phyloP scores from a whole-genome alignment of 2,888 invertebrate genomes.

The Hyppa rectilinea region DNA sequence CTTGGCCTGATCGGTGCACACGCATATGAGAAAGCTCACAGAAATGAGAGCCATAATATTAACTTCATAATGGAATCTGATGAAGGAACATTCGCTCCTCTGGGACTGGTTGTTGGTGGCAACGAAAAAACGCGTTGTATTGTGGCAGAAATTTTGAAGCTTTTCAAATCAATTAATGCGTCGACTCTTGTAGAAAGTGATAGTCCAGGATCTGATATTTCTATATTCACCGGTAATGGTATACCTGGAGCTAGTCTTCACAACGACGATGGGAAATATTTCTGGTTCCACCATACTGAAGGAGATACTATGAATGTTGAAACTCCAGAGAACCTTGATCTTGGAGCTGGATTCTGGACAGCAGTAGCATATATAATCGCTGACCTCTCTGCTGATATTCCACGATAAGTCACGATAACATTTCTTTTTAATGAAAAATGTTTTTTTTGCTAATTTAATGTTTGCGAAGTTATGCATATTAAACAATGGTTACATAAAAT shows the following conservation, averaged over 20 bases:
- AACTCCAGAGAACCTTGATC: conserved; percentile 92
- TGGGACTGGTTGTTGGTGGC: conserved; percentile 93
- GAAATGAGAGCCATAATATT: conserved; percentile 90
- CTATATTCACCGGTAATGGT: conserved; percentile 91
- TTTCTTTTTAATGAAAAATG: too few relatives aligned
- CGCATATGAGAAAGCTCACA: conserved; percentile 92
- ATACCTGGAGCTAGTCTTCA: conserved; percentile 94
- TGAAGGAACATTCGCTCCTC: conserved; percentile 94
- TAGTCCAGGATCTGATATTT: conserved; percentile 93
- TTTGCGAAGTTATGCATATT: too few relatives aligned
- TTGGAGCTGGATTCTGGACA: conserved; percentile 94
- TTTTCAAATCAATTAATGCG: conserved; percentile 93
- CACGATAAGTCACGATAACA: conserved; percentile 77
- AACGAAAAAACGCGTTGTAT: conserved; percentile 92
- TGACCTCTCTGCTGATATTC: conserved; percentile 93
- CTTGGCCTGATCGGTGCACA: conserved; percentile 92
- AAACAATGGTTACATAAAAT: not conserved
- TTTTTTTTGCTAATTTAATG: too few relatives aligned
- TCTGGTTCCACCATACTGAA: conserved; percentile 94
- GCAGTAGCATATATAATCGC: conserved; percentile 95
- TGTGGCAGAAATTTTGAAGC: conserved; percentile 92
- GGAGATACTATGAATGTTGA: conserved; percentile 95
- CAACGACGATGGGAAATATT: conserved; percentile 93
- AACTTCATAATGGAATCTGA: conserved; percentile 96
- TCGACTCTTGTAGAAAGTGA: conserved; percentile 89